Evolutionary conservation across 2,113 vertebrate genomes (phyloP), one percentile per base, ranked within the genome.

Genomic region (Anarrhichthys ocellatus): DNA sequence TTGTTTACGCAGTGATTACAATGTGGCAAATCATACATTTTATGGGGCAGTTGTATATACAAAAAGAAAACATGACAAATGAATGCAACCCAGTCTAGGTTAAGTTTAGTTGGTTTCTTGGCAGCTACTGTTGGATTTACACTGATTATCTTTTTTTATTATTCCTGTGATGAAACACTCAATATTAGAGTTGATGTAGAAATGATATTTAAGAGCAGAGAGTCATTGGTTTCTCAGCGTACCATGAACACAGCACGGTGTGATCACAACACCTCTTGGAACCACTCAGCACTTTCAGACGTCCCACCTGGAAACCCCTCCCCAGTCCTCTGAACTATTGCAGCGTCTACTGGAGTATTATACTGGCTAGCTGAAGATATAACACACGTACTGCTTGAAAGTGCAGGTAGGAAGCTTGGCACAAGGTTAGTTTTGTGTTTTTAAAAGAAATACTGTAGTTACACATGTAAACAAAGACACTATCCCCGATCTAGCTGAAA

Each of bases 381-480:
- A 84, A 87, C 94, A 94, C 92, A 94, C 66, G 88, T 91, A 93
- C 94, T 94, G 92, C 93, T 88, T 89, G 72, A 95, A 94, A 93
- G 92, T 94, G 93, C 94, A 93, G 91, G 86, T 91, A 92, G 88
- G 91, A 94, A 94, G 92, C 90, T 94, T 95, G 93, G 93, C 93
- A 95, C 94, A 94, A 93, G 87, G 92, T 94, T 94, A 91, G 87
- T 91, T 91, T 90, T 93, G 89, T 91, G 90, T 94, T 93, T 92
- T 91, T 85, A 80, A 93, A 94, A 91, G 92, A 94, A 94, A 91
- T 88, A 94, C 87, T 11, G 75, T 93, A 87, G 84, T 93, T 89
- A 92, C 92, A 95, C 91, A 93, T 95, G 94, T 95, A 95, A 95
- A 95, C 94, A 95, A 93, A 94, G 93, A 93, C 91, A 93, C 92